Evolutionary conservation across 2,113 vertebrate species (phyloP).

Genomic region (Cinclus mexicanus): DNA sequence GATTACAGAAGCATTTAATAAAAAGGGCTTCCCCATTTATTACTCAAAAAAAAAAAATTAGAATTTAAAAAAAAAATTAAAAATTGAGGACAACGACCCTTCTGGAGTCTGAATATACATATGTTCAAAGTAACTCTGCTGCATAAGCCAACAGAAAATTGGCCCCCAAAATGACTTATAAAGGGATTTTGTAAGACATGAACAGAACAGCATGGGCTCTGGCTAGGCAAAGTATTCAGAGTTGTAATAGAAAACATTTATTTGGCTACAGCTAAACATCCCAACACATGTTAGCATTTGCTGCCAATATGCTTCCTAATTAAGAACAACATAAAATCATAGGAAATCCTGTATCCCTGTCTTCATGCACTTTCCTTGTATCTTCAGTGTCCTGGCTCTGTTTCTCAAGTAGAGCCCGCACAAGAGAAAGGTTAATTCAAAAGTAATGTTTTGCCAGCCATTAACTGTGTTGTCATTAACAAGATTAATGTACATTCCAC

Average conservation of each 20-base stretch:
- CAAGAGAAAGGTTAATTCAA: slow-evolving; percentile 69
- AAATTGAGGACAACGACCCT: slow-evolving; percentile 61
- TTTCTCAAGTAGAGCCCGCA: slow-evolving; percentile 63
- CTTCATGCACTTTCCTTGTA: slow-evolving; percentile 71
- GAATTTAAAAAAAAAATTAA: background rate
- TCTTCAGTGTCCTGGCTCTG: slow-evolving; percentile 64
- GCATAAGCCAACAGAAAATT: slow-evolving; percentile 81
- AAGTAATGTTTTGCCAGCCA: slow-evolving; percentile 77
- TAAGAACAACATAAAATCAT: slow-evolving; percentile 89
- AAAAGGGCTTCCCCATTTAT: slow-evolving; percentile 16
- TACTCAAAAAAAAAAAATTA: background rate
- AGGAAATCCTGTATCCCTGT: slow-evolving; percentile 83
- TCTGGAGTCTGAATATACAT: slow-evolving; percentile 65
- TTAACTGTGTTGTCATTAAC: slow-evolving; percentile 74
- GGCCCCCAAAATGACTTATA: slow-evolving; percentile 86
- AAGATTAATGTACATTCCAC: slow-evolving; percentile 78
- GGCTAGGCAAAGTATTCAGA: slow-evolving; percentile 82
- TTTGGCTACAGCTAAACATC: slow-evolving; percentile 88
- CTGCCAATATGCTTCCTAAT: slow-evolving; percentile 90
- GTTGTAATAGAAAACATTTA: slow-evolving; percentile 93
- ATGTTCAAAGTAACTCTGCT: slow-evolving; percentile 68
- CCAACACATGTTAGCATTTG: slow-evolving; percentile 89
- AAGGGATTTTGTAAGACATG: slow-evolving; percentile 83
- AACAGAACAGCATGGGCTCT: slow-evolving; percentile 86
- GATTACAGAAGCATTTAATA: slow-evolving; percentile 21